Conservation (phyloP, 2,113 vertebrate genomes). For the Alces alces region DNA sequence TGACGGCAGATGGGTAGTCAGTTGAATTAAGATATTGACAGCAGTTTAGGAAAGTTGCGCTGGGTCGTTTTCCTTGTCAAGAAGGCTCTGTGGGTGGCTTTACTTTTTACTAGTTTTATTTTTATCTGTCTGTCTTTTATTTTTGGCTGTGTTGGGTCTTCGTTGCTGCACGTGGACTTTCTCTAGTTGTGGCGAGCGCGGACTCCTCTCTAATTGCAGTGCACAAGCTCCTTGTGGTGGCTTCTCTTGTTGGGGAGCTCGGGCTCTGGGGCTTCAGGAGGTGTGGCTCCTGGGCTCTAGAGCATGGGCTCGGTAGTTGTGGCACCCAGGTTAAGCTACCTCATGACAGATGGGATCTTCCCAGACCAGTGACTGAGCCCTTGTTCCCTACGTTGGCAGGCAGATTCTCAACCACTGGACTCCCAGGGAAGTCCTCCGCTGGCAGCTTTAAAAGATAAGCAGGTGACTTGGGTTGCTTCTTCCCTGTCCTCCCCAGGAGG, state of each 20-base stretch:
- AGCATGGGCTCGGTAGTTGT: neutral
- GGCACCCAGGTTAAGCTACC: neutral
- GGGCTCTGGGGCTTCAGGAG: neutral
- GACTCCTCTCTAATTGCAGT: rapidly evolving
- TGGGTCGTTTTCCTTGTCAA: neutral
- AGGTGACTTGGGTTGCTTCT: neutral
- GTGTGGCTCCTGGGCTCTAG: neutral
- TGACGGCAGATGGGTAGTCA: too few relatives aligned
- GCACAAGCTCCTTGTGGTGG: neutral
- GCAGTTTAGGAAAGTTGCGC: neutral
- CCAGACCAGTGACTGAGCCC: neutral
- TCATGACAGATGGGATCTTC: neutral
- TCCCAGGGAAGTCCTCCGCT: neutral
- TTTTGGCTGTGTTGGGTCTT: neutral
- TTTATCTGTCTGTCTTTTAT: neutral
- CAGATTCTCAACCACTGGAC: neutral
- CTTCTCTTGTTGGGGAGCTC: neutral
- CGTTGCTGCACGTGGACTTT: neutral
- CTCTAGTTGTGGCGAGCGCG: neutral
- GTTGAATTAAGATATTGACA: neutral
- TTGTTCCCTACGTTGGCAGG: neutral
- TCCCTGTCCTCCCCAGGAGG: neutral
- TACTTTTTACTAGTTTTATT: neutral
- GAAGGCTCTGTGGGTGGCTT: neutral
- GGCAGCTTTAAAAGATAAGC: neutral